Conservation (phyloP, 2,797 vertebrate genomes). For the Muscicapa comitata region DNA sequence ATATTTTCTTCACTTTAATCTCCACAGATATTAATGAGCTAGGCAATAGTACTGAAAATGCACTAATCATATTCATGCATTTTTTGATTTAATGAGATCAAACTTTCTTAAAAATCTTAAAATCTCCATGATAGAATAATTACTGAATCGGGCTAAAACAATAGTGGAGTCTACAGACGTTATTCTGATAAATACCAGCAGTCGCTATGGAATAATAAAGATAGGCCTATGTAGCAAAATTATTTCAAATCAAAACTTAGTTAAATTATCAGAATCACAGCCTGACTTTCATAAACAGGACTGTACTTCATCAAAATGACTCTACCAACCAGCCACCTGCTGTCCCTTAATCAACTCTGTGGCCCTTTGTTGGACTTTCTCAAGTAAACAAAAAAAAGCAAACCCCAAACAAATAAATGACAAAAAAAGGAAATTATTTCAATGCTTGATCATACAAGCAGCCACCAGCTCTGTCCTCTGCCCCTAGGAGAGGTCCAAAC, state of each 20-base stretch:
- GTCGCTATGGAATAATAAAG: background rate
- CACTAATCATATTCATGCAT: background rate
- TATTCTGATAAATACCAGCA: background rate
- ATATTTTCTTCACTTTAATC: background rate
- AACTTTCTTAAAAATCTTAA: background rate
- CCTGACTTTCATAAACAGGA: background rate
- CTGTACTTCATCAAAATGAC: rapidly evolving
- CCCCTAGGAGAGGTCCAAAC: background rate
- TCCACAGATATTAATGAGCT: background rate
- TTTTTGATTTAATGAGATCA: background rate
- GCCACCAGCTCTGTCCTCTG: background rate
- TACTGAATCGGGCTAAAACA: background rate
- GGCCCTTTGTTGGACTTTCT: background rate
- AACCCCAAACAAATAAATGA: background rate
- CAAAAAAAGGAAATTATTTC: background rate
- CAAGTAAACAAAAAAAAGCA: background rate
- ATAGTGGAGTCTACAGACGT: background rate
- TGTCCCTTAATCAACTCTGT: background rate
- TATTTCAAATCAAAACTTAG: background rate
- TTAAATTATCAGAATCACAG: background rate
- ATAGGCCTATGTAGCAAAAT: background rate
- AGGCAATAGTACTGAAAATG: background rate
- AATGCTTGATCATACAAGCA: background rate
- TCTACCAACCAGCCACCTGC: background rate
- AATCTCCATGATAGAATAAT: background rate